Conservation (phyloP, 1,140 invertebrate species). For the Chironomus striatipennis region DNA sequence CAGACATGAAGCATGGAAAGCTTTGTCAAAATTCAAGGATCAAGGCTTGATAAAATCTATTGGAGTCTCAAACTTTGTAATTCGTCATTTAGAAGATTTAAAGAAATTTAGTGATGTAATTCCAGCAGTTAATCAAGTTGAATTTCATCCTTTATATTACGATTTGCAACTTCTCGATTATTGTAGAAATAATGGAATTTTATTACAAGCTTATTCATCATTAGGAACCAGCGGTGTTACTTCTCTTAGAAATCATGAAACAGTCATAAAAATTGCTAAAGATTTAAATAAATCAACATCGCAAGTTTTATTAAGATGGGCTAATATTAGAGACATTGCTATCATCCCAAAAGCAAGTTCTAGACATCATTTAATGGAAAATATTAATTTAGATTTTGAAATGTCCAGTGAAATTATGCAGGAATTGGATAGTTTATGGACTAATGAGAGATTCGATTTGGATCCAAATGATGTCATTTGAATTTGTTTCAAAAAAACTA, state of each 20-base stretch:
- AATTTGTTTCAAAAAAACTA: constrained; percentile 29
- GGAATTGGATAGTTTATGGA: constrained; percentile 37
- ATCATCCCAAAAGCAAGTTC: constrained; percentile 49
- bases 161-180: constrained; percentile 41
- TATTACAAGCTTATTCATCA: constrained; percentile 52
- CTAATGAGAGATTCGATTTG: constrained; percentile 46
- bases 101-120: not conserved
- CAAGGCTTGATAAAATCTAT: not conserved
- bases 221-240: constrained; percentile 37
- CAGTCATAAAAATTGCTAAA: constrained; percentile 40
- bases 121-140: constrained; percentile 43
- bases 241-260: constrained; percentile 34
- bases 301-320: constrained; percentile 48
- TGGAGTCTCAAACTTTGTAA: not conserved
- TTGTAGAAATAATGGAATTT: constrained; percentile 44
- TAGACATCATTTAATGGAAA: constrained; percentile 42
- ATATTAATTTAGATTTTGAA: constrained; percentile 43
- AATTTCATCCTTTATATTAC: constrained; percentile 51
- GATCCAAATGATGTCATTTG: constrained; percentile 38
- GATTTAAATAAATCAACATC: constrained; percentile 41
- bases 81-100: not conserved
- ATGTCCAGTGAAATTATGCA: constrained; percentile 40
- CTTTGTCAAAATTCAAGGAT: not conserved
- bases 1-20: not conserved
- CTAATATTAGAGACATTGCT: constrained; percentile 42